Evolutionary conservation across 2,113 vertebrate genomes (phyloP), one percentile per base, ranked within the genome.

Genomic region (Odocoileus hemionus): DNA sequence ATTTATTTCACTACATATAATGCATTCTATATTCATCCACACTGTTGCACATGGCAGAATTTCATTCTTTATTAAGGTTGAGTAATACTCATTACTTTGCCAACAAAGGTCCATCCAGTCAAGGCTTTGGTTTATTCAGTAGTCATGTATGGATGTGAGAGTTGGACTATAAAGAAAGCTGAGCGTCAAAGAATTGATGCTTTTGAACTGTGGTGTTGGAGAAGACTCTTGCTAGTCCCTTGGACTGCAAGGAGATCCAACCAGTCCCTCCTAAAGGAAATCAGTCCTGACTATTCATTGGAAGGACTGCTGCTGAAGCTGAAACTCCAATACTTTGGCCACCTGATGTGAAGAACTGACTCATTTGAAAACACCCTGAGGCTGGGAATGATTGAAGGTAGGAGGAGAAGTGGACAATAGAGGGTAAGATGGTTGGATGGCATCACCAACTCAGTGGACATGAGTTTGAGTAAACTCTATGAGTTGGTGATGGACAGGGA

Each of bases 161-260:
- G 58, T 6, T 60, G 58, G 61, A 17, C 30, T 64, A 17, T 8
- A n/a, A 64, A 64, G 61, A 64, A 64, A 33, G 15, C 61, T n/a
- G 33, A 64, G 30, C 0, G 0, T 7, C 1, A 4, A n/a, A 64
- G 4, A 64, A 2, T 1, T 64, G 61, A n/a, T 16, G 16, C 33
- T 64, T 64, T 64, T 64, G 33, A n/a, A 64, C 33, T 64, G 16
- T 64, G 33, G 16, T 19, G 33, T n/a, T 64, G 33, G 61, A 64
- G 33, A 64, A 64, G 30, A 64, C 15, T 64, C 61, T 64, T 64
- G 15, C 17, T 30, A 64, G 61, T 19, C 33, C 30, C 30, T 64
- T 64, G 30, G 15, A 17, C 30, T 64, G 30, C 61, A 64, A 64
- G 3, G 58, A 64, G 61, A n/a, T 64, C 61, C 15, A 64, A 33